phyloP scores from a whole-genome alignment of 92 coral and sea anemone species.

The Epizoanthus scotinus region DNA sequence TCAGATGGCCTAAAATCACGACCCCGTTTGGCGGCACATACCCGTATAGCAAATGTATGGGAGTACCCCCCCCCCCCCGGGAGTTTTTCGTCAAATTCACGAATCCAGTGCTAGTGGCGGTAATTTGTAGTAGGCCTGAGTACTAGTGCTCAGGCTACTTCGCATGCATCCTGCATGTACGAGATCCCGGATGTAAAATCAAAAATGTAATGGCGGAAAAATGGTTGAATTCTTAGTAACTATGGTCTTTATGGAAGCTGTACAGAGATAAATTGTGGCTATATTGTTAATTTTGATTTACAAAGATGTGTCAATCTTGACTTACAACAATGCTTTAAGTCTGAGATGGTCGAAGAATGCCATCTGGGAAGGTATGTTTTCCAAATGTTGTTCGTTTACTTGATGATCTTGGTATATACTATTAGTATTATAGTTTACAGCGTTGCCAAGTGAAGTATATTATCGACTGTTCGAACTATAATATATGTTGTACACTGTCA shows the following conservation, averaged over 20 bases:
- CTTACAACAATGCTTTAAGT: constrained; percentile 8
- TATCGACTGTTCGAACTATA: no score
- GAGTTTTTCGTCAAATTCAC: no score
- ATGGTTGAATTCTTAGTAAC: constrained; percentile 38
- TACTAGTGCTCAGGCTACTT: constrained; percentile 25
- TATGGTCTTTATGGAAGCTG: constrained; percentile 38
- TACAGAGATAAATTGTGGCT: neutral
- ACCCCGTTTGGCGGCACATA: no score
- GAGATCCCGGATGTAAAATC: constrained; percentile 35
- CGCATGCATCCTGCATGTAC: neutral
- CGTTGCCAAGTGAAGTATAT: constrained; percentile 19
- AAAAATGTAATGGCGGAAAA: constrained; percentile 42
- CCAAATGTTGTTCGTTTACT: neutral
- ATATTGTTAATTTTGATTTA: neutral
- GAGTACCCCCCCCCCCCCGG: no score
- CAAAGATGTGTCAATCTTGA: neutral
- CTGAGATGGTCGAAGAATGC: constrained; percentile 45
- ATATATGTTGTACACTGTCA: no score
- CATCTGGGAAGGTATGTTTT: constrained; percentile 36
- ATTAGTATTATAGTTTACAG: constrained; percentile 30
- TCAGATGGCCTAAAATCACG: no score
- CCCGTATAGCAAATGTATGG: no score
- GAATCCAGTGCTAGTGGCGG: no score
- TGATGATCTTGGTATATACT: no score
- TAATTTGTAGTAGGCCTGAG: neutral